Conservation (phyloP, 1,140 invertebrate species). For the Papilio xuthus region DNA sequence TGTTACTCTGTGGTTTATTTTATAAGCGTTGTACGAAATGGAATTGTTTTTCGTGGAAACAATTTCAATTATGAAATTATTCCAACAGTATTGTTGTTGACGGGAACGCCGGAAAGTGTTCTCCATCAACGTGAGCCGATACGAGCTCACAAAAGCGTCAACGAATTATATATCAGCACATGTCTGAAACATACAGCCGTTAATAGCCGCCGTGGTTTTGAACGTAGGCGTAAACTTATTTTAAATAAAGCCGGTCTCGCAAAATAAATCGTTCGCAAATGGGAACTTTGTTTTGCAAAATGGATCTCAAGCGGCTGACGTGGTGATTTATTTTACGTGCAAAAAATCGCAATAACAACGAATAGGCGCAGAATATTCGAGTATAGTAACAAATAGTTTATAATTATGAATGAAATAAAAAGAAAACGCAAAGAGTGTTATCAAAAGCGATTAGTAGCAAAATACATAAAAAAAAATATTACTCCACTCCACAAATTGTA, state of each 20-base stretch:
- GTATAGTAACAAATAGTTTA: neutral
- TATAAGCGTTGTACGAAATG: too few relatives aligned
- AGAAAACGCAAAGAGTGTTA: neutral
- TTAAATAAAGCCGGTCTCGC: conserved; percentile 30
- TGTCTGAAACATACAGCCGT: conserved; percentile 40
- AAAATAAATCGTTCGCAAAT: conserved; percentile 37
- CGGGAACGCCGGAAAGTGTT: conserved; percentile 18
- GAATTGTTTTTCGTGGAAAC: conserved; percentile 7
- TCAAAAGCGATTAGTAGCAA: too few relatives aligned
- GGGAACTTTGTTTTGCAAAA: conserved; percentile 36
- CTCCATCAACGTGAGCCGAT: conserved; percentile 29
- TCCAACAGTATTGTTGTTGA: conserved; percentile 4
- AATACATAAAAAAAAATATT: too few relatives aligned
- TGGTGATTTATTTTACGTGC: conserved; percentile 18
- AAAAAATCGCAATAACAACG: neutral
- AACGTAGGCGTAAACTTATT: conserved; percentile 39
- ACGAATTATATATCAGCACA: conserved; percentile 43
- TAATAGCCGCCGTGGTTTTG: conserved; percentile 36
- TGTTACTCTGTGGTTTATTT: neutral
- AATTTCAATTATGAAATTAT: conserved; percentile 24
- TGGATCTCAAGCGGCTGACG: conserved; percentile 33
- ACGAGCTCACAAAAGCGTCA: conserved; percentile 31
- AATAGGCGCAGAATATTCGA: neutral
- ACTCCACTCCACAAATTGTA: too few relatives aligned
- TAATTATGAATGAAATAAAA: neutral